These are phyloP conservation scores for Euphydryas editha DNA, from an alignment of 2,888 invertebrate genomes.

Conservation along the genomic window DNA sequence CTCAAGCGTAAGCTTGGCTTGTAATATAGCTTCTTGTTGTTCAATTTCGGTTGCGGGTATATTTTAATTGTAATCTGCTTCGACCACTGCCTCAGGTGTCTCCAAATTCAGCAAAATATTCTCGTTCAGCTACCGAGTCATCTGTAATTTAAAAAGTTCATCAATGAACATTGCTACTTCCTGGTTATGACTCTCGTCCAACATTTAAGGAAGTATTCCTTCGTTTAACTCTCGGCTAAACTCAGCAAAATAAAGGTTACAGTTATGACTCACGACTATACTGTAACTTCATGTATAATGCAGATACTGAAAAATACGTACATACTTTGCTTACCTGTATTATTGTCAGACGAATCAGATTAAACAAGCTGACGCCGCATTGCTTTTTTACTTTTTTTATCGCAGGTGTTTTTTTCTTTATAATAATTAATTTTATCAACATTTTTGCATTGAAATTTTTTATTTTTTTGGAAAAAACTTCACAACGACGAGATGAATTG, in stretches of 20 bases:
- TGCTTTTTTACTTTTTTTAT: neutral
- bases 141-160: neutral
- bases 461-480: neutral
- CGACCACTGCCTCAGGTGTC: neutral
- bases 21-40: no score
- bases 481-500: neutral
- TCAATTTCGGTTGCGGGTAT: no score
- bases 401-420: neutral
- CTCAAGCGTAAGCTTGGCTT: neutral
- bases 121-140: neutral
- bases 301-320: neutral
- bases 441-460: neutral
- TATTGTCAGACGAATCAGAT: slow-evolving; percentile 5
- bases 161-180: neutral
- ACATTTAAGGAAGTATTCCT: slow-evolving; percentile 9
- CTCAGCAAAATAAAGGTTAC: neutral
- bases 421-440: slow-evolving; percentile 2
- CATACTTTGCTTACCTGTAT: neutral
- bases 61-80: neutral
- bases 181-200: slow-evolving; percentile 9
- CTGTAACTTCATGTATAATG: neutral
- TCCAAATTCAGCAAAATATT: neutral
- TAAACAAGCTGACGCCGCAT: neutral
- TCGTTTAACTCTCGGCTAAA: slow-evolving; percentile 14
- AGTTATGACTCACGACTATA: neutral